These are phyloP conservation scores for Crypturellus tataupa DNA, from an alignment of 2,797 vertebrate genomes.

Conservation along the genomic window DNA sequence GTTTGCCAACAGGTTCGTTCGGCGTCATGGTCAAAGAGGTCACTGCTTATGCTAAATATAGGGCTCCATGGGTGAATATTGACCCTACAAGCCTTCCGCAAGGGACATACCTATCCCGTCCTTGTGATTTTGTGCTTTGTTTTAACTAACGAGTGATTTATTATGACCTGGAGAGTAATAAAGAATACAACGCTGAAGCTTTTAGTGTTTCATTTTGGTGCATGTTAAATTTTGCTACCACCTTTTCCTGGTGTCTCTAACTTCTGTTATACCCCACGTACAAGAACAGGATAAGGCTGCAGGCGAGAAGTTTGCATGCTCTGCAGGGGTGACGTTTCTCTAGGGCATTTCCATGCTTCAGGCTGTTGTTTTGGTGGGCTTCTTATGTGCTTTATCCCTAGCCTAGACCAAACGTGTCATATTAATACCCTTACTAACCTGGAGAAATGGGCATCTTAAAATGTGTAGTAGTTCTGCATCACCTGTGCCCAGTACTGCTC, in stretches of 20 bases:
- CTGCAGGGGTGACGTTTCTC: not conserved
- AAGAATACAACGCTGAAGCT: slow-evolving; percentile 27
- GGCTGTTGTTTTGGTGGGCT: not conserved
- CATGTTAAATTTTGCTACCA: slow-evolving; percentile 41
- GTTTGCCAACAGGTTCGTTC: not conserved
- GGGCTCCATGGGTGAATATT: not conserved
- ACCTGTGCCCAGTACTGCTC: not conserved
- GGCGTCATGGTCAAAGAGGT: not conserved
- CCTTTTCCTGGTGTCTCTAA: slow-evolving; percentile 45
- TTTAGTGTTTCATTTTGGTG: slow-evolving; percentile 66
- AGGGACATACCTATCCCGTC: slow-evolving; percentile 41
- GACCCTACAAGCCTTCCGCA: not conserved
- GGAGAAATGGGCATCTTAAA: not conserved
- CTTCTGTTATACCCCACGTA: not conserved
- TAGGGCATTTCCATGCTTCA: not conserved
- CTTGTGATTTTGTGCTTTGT: slow-evolving; percentile 62
- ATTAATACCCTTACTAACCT: not conserved
- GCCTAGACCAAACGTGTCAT: not conserved
- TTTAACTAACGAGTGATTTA: slow-evolving; percentile 56
- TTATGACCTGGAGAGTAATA: slow-evolving; percentile 38
- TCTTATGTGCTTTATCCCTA: not conserved
- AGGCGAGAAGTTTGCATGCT: rapidly evolving
- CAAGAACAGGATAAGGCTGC: not conserved
- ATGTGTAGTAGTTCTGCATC: not conserved
- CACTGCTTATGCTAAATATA: not conserved